Conservation (phyloP, 1,140 invertebrate genomes). For the Paramacrobiotus metropolitanus region DNA sequence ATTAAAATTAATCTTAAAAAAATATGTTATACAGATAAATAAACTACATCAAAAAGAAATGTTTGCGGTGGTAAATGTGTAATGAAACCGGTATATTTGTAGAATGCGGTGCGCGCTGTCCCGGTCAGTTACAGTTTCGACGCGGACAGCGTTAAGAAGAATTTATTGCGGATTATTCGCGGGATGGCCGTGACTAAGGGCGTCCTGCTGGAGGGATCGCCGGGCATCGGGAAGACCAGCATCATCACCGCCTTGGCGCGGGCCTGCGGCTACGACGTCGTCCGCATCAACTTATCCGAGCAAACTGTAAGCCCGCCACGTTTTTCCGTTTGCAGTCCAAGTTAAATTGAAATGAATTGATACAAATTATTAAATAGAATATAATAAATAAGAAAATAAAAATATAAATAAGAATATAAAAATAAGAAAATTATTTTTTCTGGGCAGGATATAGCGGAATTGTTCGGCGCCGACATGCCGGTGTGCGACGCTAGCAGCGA, state of each 20-base stretch:
- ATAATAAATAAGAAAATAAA: slow-evolving; percentile 2
- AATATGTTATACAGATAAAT: too few relatives aligned
- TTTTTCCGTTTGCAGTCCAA: too few relatives aligned
- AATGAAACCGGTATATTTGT: too few relatives aligned
- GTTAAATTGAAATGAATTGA: slow-evolving; percentile 3
- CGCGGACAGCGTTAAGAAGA: slow-evolving; percentile 55
- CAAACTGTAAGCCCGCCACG: slow-evolving; percentile 51
- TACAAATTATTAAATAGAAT: background rate
- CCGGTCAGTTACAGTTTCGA: slow-evolving; percentile 52
- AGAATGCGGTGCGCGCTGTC: too few relatives aligned
- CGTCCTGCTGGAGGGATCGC: slow-evolving; percentile 82
- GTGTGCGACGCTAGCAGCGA: slow-evolving; percentile 49
- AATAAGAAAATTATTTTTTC: slow-evolving; percentile 6
- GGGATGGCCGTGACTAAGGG: slow-evolving; percentile 67
- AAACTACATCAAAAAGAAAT: too few relatives aligned
- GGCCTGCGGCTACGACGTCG: slow-evolving; percentile 47
- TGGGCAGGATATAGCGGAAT: slow-evolving; percentile 66
- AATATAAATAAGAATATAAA: slow-evolving; percentile 7
- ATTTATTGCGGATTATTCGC: slow-evolving; percentile 56
- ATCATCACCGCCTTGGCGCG: slow-evolving; percentile 71
- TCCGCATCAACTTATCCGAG: slow-evolving; percentile 89
- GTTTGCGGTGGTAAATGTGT: too few relatives aligned
- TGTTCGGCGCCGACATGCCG: slow-evolving; percentile 93
- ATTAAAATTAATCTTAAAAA: too few relatives aligned
- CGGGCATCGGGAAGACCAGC: slow-evolving; percentile 93